These are phyloP conservation scores for Cantharis rustica DNA, from an alignment of 2,888 invertebrate species.

Conservation along the genomic window DNA sequence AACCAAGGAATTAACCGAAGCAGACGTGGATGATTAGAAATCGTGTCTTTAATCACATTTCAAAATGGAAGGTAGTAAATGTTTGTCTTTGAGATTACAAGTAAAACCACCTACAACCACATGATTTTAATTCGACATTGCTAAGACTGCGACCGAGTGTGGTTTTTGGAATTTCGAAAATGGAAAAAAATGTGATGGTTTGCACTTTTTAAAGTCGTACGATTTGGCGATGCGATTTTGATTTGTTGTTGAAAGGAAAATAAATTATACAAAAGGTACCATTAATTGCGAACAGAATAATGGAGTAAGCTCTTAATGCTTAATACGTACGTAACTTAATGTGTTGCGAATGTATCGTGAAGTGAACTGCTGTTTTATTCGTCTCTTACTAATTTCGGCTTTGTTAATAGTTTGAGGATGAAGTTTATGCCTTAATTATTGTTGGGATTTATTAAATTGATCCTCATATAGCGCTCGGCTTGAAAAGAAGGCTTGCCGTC, in stretches of 20 bases:
- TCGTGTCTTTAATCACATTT: slow-evolving; percentile 30
- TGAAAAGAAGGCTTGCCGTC: slow-evolving; percentile 46
- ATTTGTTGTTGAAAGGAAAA: slow-evolving; percentile 11
- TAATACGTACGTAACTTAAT: slow-evolving; percentile 38
- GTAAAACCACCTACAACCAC: slow-evolving; percentile 9
- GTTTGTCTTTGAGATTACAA: slow-evolving; percentile 27
- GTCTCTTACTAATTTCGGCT: slow-evolving; percentile 50
- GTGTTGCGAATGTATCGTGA: slow-evolving; percentile 45
- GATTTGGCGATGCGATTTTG: neutral
- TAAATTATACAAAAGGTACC: slow-evolving; percentile 26
- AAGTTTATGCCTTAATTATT: slow-evolving; percentile 53
- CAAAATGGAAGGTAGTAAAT: slow-evolving; percentile 30
- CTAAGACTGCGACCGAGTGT: neutral
- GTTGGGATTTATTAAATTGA: slow-evolving; percentile 52
- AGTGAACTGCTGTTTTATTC: slow-evolving; percentile 48
- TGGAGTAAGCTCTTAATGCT: slow-evolving; percentile 40
- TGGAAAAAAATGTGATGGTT: neutral
- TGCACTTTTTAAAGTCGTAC: no score
- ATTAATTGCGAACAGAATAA: slow-evolving; percentile 43
- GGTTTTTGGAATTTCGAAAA: neutral
- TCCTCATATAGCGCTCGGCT: slow-evolving; percentile 42
- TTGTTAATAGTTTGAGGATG: slow-evolving; percentile 53
- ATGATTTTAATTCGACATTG: neutral
- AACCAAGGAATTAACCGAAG: slow-evolving; percentile 49
- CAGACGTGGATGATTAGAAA: slow-evolving; percentile 42